Percentiles rank a stretch among this genome's conserved stretches.
Conservation (phyloP, 2,888 invertebrate genomes). For the Lithophane ornitopus region DNA sequence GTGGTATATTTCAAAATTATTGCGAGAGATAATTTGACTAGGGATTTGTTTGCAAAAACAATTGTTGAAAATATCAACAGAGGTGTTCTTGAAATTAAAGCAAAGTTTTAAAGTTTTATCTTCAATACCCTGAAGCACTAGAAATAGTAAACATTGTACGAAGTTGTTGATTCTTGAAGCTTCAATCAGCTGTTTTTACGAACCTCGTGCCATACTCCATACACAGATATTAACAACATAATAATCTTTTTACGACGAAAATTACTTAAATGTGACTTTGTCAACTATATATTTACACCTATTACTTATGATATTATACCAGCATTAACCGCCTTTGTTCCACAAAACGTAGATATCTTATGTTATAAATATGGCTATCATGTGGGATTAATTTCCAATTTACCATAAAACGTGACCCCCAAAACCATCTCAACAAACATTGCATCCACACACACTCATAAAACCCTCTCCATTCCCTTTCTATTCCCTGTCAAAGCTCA, state of each 20-base stretch:
- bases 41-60: not conserved
- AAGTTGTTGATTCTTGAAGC: not conserved
- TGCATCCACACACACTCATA: not conserved
- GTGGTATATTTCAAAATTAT: not conserved
- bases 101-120: not conserved
- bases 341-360: not conserved
- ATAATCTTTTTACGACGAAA: not conserved
- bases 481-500: conserved; percentile 30
- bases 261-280: not conserved
- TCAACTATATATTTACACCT: not conserved
- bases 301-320: not conserved
- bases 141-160: not conserved
- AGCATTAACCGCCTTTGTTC: not conserved
- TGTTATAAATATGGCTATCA: conserved; percentile 3
- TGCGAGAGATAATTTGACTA: not conserved
- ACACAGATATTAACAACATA: not conserved
- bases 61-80: not conserved
- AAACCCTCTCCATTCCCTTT: conserved; percentile 33
- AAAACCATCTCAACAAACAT: conserved; percentile 35
- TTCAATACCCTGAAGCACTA: not conserved
- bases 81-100: not conserved
- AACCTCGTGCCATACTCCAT: not conserved
- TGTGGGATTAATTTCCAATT: conserved; percentile 16
- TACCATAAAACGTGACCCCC: conserved; percentile 24
- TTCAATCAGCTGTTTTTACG: not conserved